Base-by-base conservation (phyloP, 1,140 invertebrate genomes). In the Pachyrhynchus sulphureomaculatus region DNA sequence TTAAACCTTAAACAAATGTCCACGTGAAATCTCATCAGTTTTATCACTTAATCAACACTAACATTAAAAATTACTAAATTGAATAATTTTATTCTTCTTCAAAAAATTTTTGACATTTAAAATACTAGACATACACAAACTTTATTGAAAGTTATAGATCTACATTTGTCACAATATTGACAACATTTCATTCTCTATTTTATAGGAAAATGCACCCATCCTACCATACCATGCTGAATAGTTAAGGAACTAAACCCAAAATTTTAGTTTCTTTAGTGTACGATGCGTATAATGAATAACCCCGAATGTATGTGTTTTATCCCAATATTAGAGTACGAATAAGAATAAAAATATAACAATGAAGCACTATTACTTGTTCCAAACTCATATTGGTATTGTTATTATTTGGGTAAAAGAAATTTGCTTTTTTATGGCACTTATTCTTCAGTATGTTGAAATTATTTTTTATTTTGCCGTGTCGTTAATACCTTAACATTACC, bases 121-220 rank as follows among this genome's bases (percentile, higher is more conserved):
- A n/a, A n/a, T n/a, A n/a, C n/a, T n/a, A n/a, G n/a, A n/a, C n/a
- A n/a, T n/a, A n/a, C n/a, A n/a, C n/a, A n/a, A n/a, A 26, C 24
- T 4, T 26, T 26, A 4, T 26, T 26, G 8, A 26, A 26, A 26
- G 3, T 26, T 26, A 4, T 41, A 41, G 13, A 15, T 17, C 21
- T 42, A 55, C 1, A 18, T 12, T 10, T 26, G 32, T 59, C 23
- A 4, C 15, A 37, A 34, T 36, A 44, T 52, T 49, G n/a, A 49
- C 47, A 42, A 18, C 9, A 2, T 12, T 45, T 34, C n/a, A 26
- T 49, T 49, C 26, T 54, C 48, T 52, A 42, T 67, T 69, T 74
- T 74, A 51, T 72, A 74, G 72, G 72, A 74, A 72, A 59, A 59
- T 64, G 70, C 73, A 75, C 73, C 73, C 73, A 75, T 73, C 72